Conservation (phyloP, 2,888 invertebrate genomes). For the Abscondita cerata region DNA sequence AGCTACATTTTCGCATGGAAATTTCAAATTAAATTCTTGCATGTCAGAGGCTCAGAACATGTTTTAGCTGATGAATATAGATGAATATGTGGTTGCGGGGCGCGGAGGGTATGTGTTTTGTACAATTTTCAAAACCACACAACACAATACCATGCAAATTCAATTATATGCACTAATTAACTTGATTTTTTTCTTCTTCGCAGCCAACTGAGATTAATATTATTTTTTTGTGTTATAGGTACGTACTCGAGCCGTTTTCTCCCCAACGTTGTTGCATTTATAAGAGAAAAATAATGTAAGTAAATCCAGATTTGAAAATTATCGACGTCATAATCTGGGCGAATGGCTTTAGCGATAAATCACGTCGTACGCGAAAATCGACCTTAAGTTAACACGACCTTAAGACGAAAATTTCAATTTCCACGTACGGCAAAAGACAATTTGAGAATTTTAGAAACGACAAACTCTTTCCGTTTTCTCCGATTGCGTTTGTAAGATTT, state of each 20-base stretch:
- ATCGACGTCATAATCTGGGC: constrained; percentile 18
- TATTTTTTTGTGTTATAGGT: constrained; percentile 26
- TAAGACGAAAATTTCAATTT: constrained; percentile 11
- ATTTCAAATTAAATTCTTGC: constrained; percentile 22
- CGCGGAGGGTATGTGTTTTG: constrained; percentile 14
- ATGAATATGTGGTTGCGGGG: constrained; percentile 13
- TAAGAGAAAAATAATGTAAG: not conserved
- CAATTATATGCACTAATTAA: constrained; percentile 22
- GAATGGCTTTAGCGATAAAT: constrained; percentile 15
- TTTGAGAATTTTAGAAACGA: constrained; percentile 26
- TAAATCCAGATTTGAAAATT: constrained; percentile 11
- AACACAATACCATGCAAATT: constrained; percentile 26
- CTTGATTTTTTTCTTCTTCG: constrained; percentile 1
- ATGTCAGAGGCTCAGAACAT: constrained; percentile 20
- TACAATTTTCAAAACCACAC: constrained; percentile 25
- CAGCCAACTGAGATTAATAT: not conserved
- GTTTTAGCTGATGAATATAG: constrained; percentile 28
- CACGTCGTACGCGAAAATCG: constrained; percentile 11
- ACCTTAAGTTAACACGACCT: not conserved
- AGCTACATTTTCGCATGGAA: constrained; percentile 18
- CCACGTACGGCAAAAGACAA: constrained; percentile 19
- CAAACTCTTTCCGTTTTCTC: constrained; percentile 20
- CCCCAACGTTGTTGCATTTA: no score
- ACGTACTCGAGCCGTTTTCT: constrained; percentile 7
- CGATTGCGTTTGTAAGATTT: constrained; percentile 27